Evolutionary conservation across 1,140 invertebrate species (phyloP), one percentile per base, ranked within the genome.

Genomic region (Lepidurus couesii): DNA sequence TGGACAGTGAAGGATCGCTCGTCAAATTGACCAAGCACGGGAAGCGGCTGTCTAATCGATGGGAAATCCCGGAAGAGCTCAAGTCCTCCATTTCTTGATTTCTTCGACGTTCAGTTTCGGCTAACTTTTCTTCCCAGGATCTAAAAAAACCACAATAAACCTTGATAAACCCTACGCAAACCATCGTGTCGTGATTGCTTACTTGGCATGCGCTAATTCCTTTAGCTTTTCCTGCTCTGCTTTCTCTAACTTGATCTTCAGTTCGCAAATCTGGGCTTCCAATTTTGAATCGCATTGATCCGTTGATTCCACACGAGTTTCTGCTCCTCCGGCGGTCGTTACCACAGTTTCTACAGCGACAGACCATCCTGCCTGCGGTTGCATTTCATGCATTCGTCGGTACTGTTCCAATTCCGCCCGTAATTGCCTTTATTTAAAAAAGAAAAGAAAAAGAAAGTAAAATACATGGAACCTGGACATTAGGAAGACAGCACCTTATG

Each of bases 1-100:
- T 90, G 2, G 90, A 90, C n/a, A 92, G 83, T 83, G 90, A 89
- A 7, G 91, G 90, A 85, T 92, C 91, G 65, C 90, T 89, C 73
- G 90, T 87, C 24, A 92, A 86, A 85, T 91, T 92, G 13, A 92
- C 87, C 10, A 92, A 83, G 82, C 88, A 84, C 0, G 86, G 86
- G 13, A 65, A 9, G 21, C 53, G 53, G 44, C 79, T 76, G 83
- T 85, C 84, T 26, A 86, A 81, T 65, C 88, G 86, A 34, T 88
- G 81, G 0, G 88, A 88, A n/a, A 89, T 85, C 24, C 87, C 88
- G 45, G 87, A 86, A 73, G 85, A 84, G 65, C 85, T 84, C 7
- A 88, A 83, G 79, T 87, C 84, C 78, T 88, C 87, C 43, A 90
- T 81, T 82, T 90, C 89, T 1, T 86, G 87, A 81, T 88, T 87